Evolutionary conservation across 2,797 vertebrate genomes (phyloP).

Genomic region (Sciaenops ocellatus): DNA sequence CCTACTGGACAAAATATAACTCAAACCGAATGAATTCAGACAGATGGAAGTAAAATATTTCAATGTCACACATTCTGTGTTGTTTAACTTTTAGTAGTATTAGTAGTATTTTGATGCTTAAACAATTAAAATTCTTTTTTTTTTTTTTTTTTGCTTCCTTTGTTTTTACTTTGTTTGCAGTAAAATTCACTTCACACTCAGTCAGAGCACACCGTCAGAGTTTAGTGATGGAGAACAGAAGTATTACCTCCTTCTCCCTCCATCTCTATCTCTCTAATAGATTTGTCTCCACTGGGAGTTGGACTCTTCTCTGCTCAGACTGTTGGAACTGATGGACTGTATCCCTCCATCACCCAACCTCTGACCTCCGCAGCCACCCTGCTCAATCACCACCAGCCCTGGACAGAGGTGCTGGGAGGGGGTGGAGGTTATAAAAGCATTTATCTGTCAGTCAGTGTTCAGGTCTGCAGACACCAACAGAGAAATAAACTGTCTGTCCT

Average conservation of each 20-base stretch:
- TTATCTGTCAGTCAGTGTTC: constrained; percentile 54
- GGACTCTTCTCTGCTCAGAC: constrained; percentile 26
- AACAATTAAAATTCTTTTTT: not conserved
- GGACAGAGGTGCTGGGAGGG: not conserved
- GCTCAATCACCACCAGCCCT: constrained; percentile 27
- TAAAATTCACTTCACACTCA: not conserved
- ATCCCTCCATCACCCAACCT: constrained; percentile 49
- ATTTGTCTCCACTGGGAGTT: constrained; percentile 44
- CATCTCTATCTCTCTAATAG: constrained; percentile 39
- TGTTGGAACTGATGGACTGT: constrained; percentile 45
- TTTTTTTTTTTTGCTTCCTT: not conserved
- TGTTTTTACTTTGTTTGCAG: not conserved
- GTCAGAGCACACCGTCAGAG: not conserved
- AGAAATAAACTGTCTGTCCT: not conserved
- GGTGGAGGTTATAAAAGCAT: constrained; percentile 68
- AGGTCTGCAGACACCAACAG: not conserved
- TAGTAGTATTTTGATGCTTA: not conserved
- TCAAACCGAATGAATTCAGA: not conserved
- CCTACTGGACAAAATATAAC: not conserved
- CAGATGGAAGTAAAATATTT: not conserved
- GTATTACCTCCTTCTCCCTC: not conserved
- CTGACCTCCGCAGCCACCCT: constrained; percentile 26
- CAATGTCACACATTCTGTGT: not conserved
- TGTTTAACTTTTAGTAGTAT: not conserved
- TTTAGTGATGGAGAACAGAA: not conserved